Percentiles rank a stretch among this genome's conserved stretches.
These are phyloP conservation scores for Parazoanthus atlanticus DNA, from an alignment of 92 coral and sea anemone genomes.

Conservation along the genomic window DNA sequence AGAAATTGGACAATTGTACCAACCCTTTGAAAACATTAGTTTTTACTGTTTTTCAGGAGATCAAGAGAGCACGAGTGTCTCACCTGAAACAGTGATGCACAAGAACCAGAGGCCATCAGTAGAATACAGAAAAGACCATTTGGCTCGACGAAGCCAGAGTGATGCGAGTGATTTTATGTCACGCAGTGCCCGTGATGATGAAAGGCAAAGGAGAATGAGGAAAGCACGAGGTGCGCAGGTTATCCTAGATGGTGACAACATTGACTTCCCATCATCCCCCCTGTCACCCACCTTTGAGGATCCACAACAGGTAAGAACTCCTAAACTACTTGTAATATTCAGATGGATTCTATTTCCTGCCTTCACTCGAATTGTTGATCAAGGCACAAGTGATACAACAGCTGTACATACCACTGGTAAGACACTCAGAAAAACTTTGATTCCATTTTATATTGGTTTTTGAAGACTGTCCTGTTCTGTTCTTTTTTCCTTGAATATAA, in stretches of 20 bases:
- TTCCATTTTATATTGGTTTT: too few species aligned
- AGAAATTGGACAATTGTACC: too few species aligned
- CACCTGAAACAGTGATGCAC: slow-evolving; percentile 48
- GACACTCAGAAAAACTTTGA: too few species aligned
- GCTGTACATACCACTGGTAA: too few species aligned
- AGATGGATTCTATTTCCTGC: too few species aligned
- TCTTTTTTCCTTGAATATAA: too few species aligned
- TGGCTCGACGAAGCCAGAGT: slow-evolving; percentile 65
- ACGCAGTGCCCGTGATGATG: slow-evolving; percentile 53
- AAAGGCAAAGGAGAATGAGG: slow-evolving; percentile 65
- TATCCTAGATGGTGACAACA: slow-evolving; percentile 68
- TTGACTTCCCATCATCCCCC: slow-evolving; percentile 83
- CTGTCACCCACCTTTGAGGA: slow-evolving; percentile 54
- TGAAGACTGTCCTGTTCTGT: too few species aligned
- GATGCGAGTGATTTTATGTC: slow-evolving; percentile 53
- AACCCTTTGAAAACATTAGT: too few species aligned
- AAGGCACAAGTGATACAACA: too few species aligned
- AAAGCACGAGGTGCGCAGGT: slow-evolving; percentile 81
- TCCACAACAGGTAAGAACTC: neutral
- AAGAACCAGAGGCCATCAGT: slow-evolving; percentile 42
- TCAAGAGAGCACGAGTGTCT: slow-evolving; percentile 54
- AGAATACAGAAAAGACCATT: slow-evolving; percentile 51
- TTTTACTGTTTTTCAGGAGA: slow-evolving; percentile 55
- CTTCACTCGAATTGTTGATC: too few species aligned
- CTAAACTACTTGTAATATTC: too few species aligned